Conservation (phyloP, 2,113 vertebrate species). For the Porphyrio hochstetteri region DNA sequence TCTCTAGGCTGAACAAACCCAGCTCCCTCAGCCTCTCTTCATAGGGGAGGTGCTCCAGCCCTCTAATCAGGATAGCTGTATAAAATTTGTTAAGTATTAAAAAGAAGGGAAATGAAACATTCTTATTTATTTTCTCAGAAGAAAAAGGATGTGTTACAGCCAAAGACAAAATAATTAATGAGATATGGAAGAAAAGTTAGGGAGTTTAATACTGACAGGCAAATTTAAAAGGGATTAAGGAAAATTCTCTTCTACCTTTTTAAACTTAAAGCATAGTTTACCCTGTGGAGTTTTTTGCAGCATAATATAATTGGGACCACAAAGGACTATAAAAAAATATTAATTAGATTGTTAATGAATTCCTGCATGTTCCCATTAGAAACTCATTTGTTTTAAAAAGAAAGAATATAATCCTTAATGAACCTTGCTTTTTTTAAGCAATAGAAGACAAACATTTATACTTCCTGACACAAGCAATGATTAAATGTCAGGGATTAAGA, state of each 20-base stretch:
- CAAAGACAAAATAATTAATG: neutral
- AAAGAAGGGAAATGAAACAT: neutral
- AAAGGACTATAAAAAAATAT: neutral
- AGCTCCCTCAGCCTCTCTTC: too few relatives aligned
- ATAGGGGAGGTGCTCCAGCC: too few relatives aligned
- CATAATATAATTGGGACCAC: neutral
- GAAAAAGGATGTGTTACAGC: neutral
- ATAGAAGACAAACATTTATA: conserved; percentile 20
- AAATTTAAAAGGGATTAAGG: neutral
- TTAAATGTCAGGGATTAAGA: conserved; percentile 33
- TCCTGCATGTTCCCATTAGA: conserved; percentile 29
- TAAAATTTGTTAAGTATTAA: neutral
- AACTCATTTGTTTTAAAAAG: conserved; percentile 21
- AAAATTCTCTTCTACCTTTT: conserved; percentile 16
- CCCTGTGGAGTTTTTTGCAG: neutral
- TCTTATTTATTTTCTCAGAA: neutral
- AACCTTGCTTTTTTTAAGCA: conserved; percentile 14
- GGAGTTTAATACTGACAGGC: conserved; percentile 7
- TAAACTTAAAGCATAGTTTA: neutral
- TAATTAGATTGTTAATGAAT: conserved; percentile 50
- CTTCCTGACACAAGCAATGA: conserved; percentile 32
- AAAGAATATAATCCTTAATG: conserved; percentile 24
- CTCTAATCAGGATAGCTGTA: neutral
- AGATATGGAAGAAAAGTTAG: neutral
- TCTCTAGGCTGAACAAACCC: too few relatives aligned